A percentile compares a stretch with the other conserved stretches of the same genome.
Conservation (phyloP, 1,140 invertebrate genomes). For the Drosophila azteca region DNA sequence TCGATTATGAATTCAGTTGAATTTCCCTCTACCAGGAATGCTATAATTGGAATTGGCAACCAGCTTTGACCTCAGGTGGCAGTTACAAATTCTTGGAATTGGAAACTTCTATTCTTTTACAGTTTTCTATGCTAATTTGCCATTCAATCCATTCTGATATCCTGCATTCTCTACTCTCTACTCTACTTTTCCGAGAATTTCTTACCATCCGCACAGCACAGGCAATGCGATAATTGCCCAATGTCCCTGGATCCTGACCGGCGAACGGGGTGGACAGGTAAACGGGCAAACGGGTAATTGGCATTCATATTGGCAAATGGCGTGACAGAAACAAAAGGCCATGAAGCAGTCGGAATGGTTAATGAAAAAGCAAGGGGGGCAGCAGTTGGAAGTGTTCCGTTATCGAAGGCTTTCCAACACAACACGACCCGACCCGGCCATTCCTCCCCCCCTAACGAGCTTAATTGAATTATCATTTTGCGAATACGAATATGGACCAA, state of each 20-base stretch:
- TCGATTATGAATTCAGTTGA: not conserved
- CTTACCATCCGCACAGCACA: not conserved
- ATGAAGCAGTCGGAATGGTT: slow-evolving; percentile 1
- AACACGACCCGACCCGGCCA: not conserved
- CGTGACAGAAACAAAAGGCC: slow-evolving; percentile 50
- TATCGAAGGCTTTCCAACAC: too few species aligned
- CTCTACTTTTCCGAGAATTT: slow-evolving; percentile 21
- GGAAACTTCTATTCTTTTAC: not conserved
- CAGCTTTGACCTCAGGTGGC: not conserved
- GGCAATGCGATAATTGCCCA: slow-evolving; percentile 56
- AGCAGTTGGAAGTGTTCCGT: not conserved
- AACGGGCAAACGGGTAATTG: slow-evolving; percentile 49
- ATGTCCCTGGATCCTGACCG: slow-evolving; percentile 18
- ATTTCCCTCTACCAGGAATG: not conserved
- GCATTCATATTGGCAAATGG: slow-evolving; percentile 51
- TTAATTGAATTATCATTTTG: slow-evolving; percentile 77
- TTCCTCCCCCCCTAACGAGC: slow-evolving; percentile 23
- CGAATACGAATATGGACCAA: slow-evolving; percentile 36
- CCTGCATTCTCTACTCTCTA: slow-evolving; percentile 1
- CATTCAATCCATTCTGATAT: slow-evolving; percentile 5
- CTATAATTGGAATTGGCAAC: not conserved
- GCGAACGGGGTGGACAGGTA: slow-evolving; percentile 21
- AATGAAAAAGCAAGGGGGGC: not conserved
- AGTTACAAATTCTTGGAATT: not conserved
- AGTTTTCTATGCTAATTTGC: not conserved